Base-by-base conservation (phyloP, 2,113 vertebrate species). In the Antechinus stuartii region DNA sequence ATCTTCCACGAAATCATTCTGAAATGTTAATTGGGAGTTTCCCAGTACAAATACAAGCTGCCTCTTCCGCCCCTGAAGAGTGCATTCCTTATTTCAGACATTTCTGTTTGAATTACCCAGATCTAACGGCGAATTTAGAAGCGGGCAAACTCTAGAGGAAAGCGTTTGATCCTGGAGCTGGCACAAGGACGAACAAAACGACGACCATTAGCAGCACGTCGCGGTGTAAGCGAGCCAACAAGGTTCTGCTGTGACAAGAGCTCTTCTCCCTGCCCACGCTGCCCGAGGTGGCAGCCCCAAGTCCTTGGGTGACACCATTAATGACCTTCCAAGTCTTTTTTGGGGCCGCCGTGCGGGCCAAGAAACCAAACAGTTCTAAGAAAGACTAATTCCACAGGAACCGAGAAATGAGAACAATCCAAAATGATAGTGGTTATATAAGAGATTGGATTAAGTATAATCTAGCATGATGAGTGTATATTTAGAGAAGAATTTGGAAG, bases 371-470 rank as follows among this genome's bases (percentile, higher is more conserved):
- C 96, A 98, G 96, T 99, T 99, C 98, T 98, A 98, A 98, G 98
- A 98, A 99, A 98, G 93, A 90, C 93, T 98, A 98, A 98, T 98
- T 98, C 98, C 97, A 98, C 97, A 97, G 97, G 98, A 98, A 98
- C 97, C 97, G 97, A 97, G 98, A 98, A 98, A 94, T 97, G 97
- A 98, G 98, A 97, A 96, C 97, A 97, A 92, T 98, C 97, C 97
- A 98, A 98, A 98, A 98, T 98, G 98, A 99, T 98, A 98, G 98
- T 96, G 91, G 95, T 99, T 99, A 99, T 93, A 7, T 98, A 99
- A 98, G 96, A 98, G 98, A 98, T 3, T 98, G 98, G 98, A 98
- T 98, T 98, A 98, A 98, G 96, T 94, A 97, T 98, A 98, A 99
- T 98, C 98, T 98, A 98, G 93, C 95, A 96, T 98, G 98, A 98